Evolutionary conservation across 2,888 invertebrate genomes (phyloP), one percentile per base, ranked within the genome.

Genomic region (Dicranocentrus wangi): DNA sequence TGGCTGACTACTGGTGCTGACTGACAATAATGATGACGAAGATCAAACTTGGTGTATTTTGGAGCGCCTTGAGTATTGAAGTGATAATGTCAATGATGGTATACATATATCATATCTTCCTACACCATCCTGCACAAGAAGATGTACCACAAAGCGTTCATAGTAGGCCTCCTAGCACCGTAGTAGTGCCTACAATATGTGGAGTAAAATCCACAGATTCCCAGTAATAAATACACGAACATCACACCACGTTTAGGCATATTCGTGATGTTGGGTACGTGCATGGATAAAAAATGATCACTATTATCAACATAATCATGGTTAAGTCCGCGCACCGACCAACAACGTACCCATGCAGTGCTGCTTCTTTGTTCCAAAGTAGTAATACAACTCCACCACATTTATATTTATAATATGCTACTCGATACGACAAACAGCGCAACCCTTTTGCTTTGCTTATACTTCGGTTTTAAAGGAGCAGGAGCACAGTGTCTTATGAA

Each of bases 21-120:
- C 32, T 61, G 61, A 61, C 17, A 27, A 61, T 32, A 23, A 61
- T 61, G 61, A 61, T 19, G 32, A 28, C 39, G 61, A 61, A 23
- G 28, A 39, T 23, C 25, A 25, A n/a, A n/a, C n/a, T n/a, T 58
- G 58, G n/a, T 47, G 47, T 39, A 39, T 39, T 39, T 39, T 8
- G 39, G 5, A 13, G 13, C 39, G 39, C 5, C 39, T 39, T n/a
- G n/a, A n/a, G n/a, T n/a, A n/a, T 47, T 47, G 47, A 47, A n/a
- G n/a, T 47, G 47, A 47, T 47, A n/a, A n/a, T 47, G 47, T 7
- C 10, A 10, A 32, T 32, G 47, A 47, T 47, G 32, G 47, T 47
- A 47, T 47, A n/a, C 15, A 47, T 47, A n/a, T 10, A 47, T 47
- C n/a, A 47, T 47, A 47, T n/a, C n/a, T 47, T 47, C 47, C 47